Evolutionary conservation across 2,113 vertebrate species (phyloP).

Genomic region (Fregetta grallaria): DNA sequence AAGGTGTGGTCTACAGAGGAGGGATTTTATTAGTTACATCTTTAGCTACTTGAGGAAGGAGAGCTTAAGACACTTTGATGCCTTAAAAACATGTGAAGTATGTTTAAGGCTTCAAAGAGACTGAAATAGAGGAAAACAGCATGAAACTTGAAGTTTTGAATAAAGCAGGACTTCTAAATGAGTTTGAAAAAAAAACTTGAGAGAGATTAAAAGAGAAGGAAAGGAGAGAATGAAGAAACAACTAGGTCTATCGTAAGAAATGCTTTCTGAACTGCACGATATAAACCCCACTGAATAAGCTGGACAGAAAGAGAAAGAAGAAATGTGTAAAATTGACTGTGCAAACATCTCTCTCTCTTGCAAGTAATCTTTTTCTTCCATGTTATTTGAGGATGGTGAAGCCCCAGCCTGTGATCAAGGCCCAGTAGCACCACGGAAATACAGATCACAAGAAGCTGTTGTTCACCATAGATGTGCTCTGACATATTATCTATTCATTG

Average conservation of each 20-base stretch:
- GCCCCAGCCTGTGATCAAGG: neutral
- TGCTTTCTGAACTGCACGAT: neutral
- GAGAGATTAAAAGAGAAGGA: constrained; percentile 6
- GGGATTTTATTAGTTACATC: constrained; percentile 58
- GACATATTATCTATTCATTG: neutral
- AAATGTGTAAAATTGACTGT: neutral
- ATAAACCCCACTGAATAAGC: neutral
- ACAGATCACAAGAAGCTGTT: neutral
- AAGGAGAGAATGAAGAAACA: neutral
- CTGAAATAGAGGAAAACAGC: constrained; percentile 43
- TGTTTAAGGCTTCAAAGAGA: constrained; percentile 52
- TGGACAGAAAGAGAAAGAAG: neutral
- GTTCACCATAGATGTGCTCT: neutral
- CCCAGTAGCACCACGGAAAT: neutral
- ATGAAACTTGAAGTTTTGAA: constrained; percentile 19
- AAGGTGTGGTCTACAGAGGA: constrained; percentile 64
- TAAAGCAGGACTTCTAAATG: neutral
- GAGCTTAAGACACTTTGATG: constrained; percentile 53
- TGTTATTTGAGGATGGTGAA: neutral
- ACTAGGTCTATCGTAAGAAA: neutral
- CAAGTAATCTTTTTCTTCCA: neutral
- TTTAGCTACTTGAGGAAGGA: constrained; percentile 57
- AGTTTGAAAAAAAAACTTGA: neutral
- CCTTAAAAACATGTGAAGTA: constrained; percentile 44
- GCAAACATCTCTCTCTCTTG: neutral